Base-by-base conservation (phyloP, 2,888 invertebrate species). In the Caenorhabditis japonica region DNA sequence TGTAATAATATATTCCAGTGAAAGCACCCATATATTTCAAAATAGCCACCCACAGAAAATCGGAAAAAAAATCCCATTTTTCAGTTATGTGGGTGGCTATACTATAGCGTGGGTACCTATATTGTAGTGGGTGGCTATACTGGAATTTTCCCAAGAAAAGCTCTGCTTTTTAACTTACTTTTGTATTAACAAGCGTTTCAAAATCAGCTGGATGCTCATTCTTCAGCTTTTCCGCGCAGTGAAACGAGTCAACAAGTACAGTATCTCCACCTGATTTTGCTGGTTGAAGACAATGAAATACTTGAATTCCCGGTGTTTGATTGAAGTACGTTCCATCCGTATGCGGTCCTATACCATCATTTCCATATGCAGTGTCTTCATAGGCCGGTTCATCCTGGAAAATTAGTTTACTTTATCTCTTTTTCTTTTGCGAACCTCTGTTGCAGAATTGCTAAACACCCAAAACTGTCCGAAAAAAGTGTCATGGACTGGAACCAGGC, bases 311-410 rank as follows among this genome's bases (percentile, higher is more conserved):
- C 49, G 92, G 91, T 0, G 93, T 91, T 87, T 93, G 92, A 55
- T 91, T 91, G 79, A 93, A 92, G 84, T 93, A 94, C 0, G 93
- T 93, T 59, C 91, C 92, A 85, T 94, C 94, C 3, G 92, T 93
- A 84, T 94, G 94, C 0, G 92, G 90, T 2, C 92, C 92, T 0
- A 94, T 89, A 15, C 91, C 90, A 3, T 91, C 88, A 55, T 90
- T 91, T 0, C 92, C 91, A 83, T 93, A 94, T 0, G 93, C 92
- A 0, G 92, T 92, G 83, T 94, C 94, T 0, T 91, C 91, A 79
- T 92, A 91, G 4, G 90, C 49, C 0, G 62, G 90, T 3, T 76
- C 73, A 38, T 74, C 66, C 70, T 74, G 41, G n/a, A 72, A 41
- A 7, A 41, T 15, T 19, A 8, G 8, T 30, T 5, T 38, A 27